phyloP scores from a whole-genome alignment of 2,797 vertebrate species.

The Semaprochilodus insignis region DNA sequence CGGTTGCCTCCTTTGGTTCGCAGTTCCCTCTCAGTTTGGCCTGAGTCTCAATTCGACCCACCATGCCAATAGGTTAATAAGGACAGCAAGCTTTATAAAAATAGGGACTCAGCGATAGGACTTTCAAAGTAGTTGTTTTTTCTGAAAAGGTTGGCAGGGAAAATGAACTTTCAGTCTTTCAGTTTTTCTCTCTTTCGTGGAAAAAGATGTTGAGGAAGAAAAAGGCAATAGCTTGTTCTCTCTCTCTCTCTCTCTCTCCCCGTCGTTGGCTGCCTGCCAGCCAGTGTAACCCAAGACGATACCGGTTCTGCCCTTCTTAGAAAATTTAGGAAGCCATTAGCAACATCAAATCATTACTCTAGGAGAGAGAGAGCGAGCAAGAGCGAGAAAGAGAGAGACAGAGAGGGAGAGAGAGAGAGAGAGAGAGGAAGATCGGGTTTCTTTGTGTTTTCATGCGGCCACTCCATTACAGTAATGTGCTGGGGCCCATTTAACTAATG shows the following conservation, averaged over 20 bases:
- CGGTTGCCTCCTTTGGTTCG: constrained; percentile 32
- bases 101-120: background rate
- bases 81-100: background rate
- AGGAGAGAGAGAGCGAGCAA: constrained; percentile 64
- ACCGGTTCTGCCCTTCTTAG: constrained; percentile 84
- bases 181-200: background rate
- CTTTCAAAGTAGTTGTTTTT: background rate
- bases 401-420: constrained; percentile 61
- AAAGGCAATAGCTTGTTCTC: background rate
- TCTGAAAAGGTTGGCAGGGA: background rate
- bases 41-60: constrained; percentile 7
- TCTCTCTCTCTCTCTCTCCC: constrained; percentile 26
- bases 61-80: background rate
- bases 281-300: constrained; percentile 88
- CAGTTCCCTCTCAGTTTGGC: constrained; percentile 22
- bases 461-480: constrained; percentile 91
- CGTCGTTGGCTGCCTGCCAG: constrained; percentile 78
- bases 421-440: constrained; percentile 80
- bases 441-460: constrained; percentile 86
- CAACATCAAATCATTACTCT: constrained; percentile 93
- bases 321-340: constrained; percentile 98
- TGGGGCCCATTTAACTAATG: constrained; percentile 82
- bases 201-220: background rate
- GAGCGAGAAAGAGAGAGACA: constrained; percentile 57
- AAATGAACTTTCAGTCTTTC: background rate